Percentiles rank a stretch among this genome's conserved stretches.
Evolutionary conservation across 1,140 invertebrate species (phyloP).

Genomic region (Drosophila saltans): DNA sequence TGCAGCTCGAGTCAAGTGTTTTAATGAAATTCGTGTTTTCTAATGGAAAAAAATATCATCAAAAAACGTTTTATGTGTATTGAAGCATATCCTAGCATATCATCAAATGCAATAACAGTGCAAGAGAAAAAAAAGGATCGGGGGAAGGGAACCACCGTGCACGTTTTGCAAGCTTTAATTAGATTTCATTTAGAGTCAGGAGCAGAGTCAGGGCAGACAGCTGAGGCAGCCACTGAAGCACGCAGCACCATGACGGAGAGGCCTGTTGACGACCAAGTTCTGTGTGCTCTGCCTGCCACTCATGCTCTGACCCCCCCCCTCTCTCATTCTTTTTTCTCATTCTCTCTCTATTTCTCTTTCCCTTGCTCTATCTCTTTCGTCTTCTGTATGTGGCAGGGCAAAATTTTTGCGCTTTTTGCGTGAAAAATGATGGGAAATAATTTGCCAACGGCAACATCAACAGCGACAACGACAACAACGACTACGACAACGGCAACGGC

Average conservation of each 20-base stretch:
- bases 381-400: slow-evolving; percentile 38
- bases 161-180: slow-evolving; percentile 71
- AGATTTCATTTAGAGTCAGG: slow-evolving; percentile 65
- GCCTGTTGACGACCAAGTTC: slow-evolving; percentile 57
- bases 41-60: background rate
- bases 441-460: slow-evolving; percentile 44
- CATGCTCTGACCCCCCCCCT: background rate
- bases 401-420: slow-evolving; percentile 68
- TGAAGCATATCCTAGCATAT: slow-evolving; percentile 26
- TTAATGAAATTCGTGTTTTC: no score
- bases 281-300: slow-evolving; percentile 21
- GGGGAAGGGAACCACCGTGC: slow-evolving; percentile 20
- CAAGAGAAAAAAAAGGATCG: background rate
- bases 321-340: background rate
- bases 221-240: slow-evolving; percentile 17
- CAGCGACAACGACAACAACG: slow-evolving; percentile 9
- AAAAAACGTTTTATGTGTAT: slow-evolving; percentile 20
- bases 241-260: slow-evolving; percentile 19
- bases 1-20: no score
- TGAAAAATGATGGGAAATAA: slow-evolving; percentile 80
- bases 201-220: slow-evolving; percentile 14
- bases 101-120: slow-evolving; percentile 48
- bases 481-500: slow-evolving; percentile 14
- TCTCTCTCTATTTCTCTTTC: background rate
- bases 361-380: background rate